These are phyloP conservation scores for Pluvianellus socialis DNA, from an alignment of 2,113 vertebrate species.

Conservation along the genomic window DNA sequence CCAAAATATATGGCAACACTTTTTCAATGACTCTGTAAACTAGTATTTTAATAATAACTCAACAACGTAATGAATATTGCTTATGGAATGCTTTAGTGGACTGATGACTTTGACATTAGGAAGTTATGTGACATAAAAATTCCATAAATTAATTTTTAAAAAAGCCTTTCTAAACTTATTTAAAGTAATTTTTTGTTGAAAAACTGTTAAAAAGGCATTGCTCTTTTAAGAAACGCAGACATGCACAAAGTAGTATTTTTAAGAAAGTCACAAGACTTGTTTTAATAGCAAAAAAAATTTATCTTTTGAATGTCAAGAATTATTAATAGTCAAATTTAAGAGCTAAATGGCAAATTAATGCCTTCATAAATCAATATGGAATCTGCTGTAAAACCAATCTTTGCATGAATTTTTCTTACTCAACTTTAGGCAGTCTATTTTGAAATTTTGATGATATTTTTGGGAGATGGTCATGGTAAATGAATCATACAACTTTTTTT, in stretches of 20 bases:
- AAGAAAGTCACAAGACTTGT: background rate
- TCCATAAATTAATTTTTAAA: background rate
- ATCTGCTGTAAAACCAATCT: slow-evolving; percentile 19
- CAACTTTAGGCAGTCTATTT: background rate
- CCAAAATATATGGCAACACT: background rate
- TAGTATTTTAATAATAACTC: background rate
- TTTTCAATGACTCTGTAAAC: background rate
- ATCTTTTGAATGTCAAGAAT: slow-evolving; percentile 51
- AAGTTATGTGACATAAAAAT: background rate
- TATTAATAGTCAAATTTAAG: slow-evolving; percentile 69
- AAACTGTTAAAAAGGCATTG: background rate
- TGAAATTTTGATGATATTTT: background rate
- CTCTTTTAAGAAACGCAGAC: background rate
- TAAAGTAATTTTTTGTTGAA: background rate
- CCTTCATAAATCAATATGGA: slow-evolving; percentile 67
- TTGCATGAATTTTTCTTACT: slow-evolving; percentile 11
- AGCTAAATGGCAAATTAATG: slow-evolving; percentile 69
- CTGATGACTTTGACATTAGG: background rate
- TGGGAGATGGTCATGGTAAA: background rate
- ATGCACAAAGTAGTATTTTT: background rate
- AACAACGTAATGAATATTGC: background rate
- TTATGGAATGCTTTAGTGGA: background rate
- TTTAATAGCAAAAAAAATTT: background rate
- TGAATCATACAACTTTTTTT: background rate
- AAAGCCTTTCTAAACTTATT: background rate